Evolutionary conservation across 2,113 vertebrate genomes (phyloP).

Genomic region (Pygoscelis adeliae): DNA sequence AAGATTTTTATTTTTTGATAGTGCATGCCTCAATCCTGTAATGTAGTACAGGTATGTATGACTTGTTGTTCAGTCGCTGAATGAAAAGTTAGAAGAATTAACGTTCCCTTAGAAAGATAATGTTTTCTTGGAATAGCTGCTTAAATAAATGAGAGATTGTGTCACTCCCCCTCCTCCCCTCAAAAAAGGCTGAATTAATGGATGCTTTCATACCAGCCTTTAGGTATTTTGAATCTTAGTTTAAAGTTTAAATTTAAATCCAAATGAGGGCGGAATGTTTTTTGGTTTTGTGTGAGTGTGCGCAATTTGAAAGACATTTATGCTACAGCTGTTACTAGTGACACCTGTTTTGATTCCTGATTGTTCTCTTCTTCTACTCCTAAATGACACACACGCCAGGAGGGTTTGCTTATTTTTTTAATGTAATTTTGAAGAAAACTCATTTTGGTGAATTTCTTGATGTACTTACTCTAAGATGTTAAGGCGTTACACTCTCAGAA

Average conservation of each 20-base stretch:
- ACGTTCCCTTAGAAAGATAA: neutral
- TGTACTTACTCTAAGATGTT: neutral
- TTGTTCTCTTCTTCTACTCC: neutral
- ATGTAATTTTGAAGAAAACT: neutral
- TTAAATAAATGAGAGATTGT: constrained; percentile 8
- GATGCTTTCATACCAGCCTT: neutral
- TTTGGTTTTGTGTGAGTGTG: neutral
- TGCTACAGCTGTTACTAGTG: neutral
- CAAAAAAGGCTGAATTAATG: neutral
- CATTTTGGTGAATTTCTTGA: neutral
- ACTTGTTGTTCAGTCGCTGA: neutral
- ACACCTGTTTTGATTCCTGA: neutral
- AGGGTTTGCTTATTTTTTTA: neutral
- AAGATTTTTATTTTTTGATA: neutral
- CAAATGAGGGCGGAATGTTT: constrained; percentile 27
- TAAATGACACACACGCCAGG: neutral
- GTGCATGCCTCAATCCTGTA: neutral
- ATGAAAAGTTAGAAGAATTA: neutral
- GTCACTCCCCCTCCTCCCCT: neutral
- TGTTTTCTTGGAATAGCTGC: neutral
- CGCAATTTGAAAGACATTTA: neutral
- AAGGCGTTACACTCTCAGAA: neutral
- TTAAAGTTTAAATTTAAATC: neutral
- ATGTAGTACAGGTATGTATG: neutral
- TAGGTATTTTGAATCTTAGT: constrained; percentile 27